Conservation (phyloP, 2,113 vertebrate species). For the Otocyon megalotis region DNA sequence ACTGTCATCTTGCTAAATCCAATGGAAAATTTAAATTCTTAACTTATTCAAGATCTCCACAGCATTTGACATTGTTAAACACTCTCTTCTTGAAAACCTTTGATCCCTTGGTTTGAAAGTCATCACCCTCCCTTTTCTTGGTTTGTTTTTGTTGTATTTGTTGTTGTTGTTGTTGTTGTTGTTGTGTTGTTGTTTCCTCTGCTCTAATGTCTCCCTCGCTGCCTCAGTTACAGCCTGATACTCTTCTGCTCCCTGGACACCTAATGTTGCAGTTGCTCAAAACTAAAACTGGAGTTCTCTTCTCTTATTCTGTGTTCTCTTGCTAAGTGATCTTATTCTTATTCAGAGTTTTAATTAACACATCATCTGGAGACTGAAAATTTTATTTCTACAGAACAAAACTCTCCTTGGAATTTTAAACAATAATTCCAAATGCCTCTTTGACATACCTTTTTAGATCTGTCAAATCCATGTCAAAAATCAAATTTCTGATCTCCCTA, state of each 20-base stretch:
- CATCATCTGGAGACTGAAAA: background rate
- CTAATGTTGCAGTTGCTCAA: slow-evolving; percentile 32
- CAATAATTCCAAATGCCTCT: background rate
- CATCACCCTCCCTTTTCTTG: background rate
- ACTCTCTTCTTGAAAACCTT: slow-evolving; percentile 4
- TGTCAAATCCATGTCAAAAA: slow-evolving; percentile 14
- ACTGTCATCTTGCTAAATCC: background rate
- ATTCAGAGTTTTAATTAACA: slow-evolving; percentile 17
- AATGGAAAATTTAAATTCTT: background rate
- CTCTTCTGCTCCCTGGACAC: background rate
- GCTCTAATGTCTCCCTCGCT: background rate
- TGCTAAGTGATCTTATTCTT: slow-evolving; percentile 27
- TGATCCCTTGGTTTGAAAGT: background rate
- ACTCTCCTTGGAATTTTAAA: slow-evolving; percentile 5
- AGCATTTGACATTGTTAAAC: background rate
- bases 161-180: background rate
- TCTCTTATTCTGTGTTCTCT: background rate
- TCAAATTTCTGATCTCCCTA: slow-evolving; percentile 19
- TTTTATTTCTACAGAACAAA: slow-evolving; percentile 33
- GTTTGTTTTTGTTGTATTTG: background rate
- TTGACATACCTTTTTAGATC: background rate
- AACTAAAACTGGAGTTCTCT: slow-evolving; percentile 12
- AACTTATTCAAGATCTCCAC: background rate
- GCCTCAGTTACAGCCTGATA: background rate
- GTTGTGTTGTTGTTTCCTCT: background rate